phyloP scores from a whole-genome alignment of 2,888 invertebrate species.

The Drosophila atroscutellata region DNA sequence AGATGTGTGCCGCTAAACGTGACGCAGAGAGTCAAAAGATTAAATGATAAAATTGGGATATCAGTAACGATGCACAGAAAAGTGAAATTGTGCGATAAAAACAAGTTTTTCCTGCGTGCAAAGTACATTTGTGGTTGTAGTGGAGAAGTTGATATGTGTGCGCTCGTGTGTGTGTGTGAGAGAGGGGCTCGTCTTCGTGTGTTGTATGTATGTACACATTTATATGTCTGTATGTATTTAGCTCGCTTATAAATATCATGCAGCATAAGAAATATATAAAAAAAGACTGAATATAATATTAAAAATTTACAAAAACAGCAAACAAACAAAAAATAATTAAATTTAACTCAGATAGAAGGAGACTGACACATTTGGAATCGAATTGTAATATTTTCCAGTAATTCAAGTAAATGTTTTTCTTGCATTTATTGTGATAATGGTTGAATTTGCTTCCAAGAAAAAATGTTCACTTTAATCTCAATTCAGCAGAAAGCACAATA shows the following conservation, averaged over 20 bases:
- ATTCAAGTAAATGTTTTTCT: not conserved
- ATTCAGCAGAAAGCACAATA: constrained; percentile 5
- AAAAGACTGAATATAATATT: not conserved
- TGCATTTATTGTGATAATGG: not conserved
- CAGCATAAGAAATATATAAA: not conserved
- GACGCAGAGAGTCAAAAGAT: not conserved
- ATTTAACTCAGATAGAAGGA: not conserved
- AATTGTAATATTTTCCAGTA: not conserved
- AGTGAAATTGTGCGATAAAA: not conserved
- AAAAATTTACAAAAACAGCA: not conserved
- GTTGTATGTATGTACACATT: not conserved
- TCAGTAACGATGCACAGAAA: not conserved
- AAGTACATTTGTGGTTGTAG: not conserved
- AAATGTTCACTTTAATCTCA: not conserved
- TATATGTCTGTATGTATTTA: not conserved
- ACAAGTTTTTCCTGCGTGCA: not conserved
- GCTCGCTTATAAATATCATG: not conserved
- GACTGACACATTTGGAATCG: not conserved
- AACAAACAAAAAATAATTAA: not conserved
- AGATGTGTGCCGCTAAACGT: not conserved
- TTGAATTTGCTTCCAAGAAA: not conserved
- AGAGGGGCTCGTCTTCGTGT: constrained; percentile 16
- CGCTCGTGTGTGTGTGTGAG: not conserved
- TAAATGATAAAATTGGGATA: not conserved
- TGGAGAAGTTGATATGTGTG: not conserved